Evolutionary conservation across 2,888 invertebrate species (phyloP), one percentile per base, ranked within the genome.

Genomic region (Rhagonycha fulva): DNA sequence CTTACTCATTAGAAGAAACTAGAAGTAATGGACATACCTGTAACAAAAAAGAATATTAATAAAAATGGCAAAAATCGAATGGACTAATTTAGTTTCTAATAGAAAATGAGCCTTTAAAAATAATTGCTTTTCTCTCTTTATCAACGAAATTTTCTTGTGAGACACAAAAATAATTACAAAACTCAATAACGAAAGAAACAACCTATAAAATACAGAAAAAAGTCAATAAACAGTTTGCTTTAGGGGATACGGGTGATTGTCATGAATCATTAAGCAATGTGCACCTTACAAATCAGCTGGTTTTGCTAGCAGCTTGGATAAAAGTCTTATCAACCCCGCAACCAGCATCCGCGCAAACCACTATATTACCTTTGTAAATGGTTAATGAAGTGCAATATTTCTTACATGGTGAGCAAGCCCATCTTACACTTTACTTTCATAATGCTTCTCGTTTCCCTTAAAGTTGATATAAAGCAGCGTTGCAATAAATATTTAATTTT

Each of bases 261-360:
- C 73, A 76, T 74, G 76, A 74, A 76, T 71, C 76, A 76, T 76
- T 76, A 76, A 74, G 76, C 76, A 76, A 76, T 76, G 71, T 74
- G 71, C 74, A 76, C 73, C 73, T 76, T 74, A 69, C 67, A 71
- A 74, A 76, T 76, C 76, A 76, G 71, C 68, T 74, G 76, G 73
- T 73, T 67, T 24, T 63, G 24, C 72, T 69, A 72, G 71, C 76
- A 73, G 70, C 70, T 73, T 76, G 70, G 72, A 60, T 76, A 23
- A 47, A 24, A 70, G 61, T 69, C 75, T 76, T 76, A 76, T 76
- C 76, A 72, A 69, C 60, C 66, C 66, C 32, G 14, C 62, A 62
- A 69, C 76, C 72, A 69, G 72, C 72, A 76, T 76, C 63, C 72
- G 63, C 47, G 47, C 72, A 63, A 72, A 72, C 72, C 47, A 47